phyloP scores from a whole-genome alignment of 2,113 vertebrate species.

The Halichoerus grypus region DNA sequence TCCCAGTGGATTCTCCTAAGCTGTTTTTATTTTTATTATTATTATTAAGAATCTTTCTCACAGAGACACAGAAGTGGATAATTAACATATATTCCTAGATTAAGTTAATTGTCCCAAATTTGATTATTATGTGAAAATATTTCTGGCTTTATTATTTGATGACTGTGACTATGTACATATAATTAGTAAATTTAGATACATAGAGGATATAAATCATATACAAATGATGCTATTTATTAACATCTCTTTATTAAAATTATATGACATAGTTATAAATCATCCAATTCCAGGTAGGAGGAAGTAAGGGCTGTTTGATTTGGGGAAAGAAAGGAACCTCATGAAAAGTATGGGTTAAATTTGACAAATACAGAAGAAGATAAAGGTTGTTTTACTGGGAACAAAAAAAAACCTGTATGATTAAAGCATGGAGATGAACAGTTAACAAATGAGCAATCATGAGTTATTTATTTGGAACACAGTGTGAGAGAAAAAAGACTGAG shows the following conservation, averaged over 20 bases:
- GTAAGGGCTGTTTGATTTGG: background rate
- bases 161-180: background rate
- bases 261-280: background rate
- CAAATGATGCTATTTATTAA: background rate
- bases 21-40: background rate
- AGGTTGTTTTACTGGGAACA: background rate
- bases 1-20: background rate
- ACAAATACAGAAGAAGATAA: background rate
- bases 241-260: slow-evolving; percentile 26
- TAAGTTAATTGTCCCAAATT: background rate
- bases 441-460: background rate
- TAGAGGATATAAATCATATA: background rate
- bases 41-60: background rate
- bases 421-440: background rate
- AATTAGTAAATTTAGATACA: background rate
- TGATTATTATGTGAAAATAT: slow-evolving; percentile 34
- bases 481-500: background rate
- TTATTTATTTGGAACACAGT: background rate
- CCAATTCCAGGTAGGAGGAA: background rate
- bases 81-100: background rate
- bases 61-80: slow-evolving; percentile 34
- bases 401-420: background rate
- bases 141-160: background rate
- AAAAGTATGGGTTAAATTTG: background rate
- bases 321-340: background rate